These are phyloP conservation scores for Macaca nemestrina DNA, from an alignment of 2,113 vertebrate species.

Conservation along the genomic window DNA sequence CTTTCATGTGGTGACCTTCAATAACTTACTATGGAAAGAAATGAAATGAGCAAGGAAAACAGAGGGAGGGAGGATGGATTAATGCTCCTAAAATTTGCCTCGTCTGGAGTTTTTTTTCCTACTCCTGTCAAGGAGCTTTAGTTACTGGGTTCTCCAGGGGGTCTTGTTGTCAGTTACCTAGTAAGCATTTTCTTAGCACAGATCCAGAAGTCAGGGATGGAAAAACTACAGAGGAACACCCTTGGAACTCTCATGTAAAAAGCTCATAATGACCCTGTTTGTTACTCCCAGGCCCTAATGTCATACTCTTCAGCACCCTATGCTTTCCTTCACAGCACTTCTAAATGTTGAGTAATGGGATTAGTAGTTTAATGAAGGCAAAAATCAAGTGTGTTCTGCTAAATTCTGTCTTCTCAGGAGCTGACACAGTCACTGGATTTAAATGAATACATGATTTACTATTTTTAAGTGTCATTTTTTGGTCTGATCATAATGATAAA, in stretches of 20 bases:
- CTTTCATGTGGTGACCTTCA: background rate
- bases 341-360: background rate
- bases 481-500: background rate
- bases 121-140: background rate
- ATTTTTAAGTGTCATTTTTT: background rate
- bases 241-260: background rate
- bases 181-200: background rate
- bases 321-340: background rate
- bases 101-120: background rate
- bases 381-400: background rate
- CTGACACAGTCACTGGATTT: background rate
- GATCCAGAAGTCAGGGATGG: background rate
- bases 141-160: background rate
- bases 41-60: background rate
- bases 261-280: background rate
- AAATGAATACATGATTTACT: background rate
- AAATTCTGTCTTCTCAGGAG: background rate
- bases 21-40: background rate
- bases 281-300: background rate
- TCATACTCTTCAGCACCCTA: background rate
- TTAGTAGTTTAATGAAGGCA: background rate
- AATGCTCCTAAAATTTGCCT: background rate
- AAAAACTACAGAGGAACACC: background rate
- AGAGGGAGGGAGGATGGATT: background rate
- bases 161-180: background rate